Base-by-base conservation (phyloP, 92 coral and sea anemone species). In the Micromussa lordhowensis region DNA sequence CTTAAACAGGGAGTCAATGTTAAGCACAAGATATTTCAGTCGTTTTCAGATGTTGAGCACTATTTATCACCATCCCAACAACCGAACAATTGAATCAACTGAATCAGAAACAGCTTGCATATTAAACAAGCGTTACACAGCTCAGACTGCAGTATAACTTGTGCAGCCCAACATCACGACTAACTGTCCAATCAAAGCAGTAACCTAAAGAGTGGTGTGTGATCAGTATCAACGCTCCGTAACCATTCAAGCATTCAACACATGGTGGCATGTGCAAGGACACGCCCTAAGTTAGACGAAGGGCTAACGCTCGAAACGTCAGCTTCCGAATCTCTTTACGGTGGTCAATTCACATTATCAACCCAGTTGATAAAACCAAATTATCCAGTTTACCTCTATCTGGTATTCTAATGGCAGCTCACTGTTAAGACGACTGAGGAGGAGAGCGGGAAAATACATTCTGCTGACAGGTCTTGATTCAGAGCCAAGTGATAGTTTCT, bases 331-430 rank as follows among this genome's bases (percentile, higher is more conserved):
- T n/a, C n/a, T n/a, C n/a, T n/a, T n/a, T n/a, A n/a, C n/a, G n/a
- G n/a, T n/a, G n/a, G n/a, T n/a, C n/a, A n/a, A n/a, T n/a, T n/a
- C n/a, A n/a, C n/a, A n/a, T n/a, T n/a, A n/a, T n/a, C n/a, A n/a
- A n/a, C n/a, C n/a, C n/a, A n/a, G n/a, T n/a, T n/a, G n/a, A n/a
- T n/a, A n/a, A n/a, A n/a, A n/a, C n/a, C n/a, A n/a, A n/a, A n/a
- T n/a, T n/a, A n/a, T n/a, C 24, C 17, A 22, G 26, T 14, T 85
- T 44, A 96, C 99, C 96, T 98, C 99, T 48, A 90, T 86, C 75
- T 75, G 36, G 80, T 94, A 96, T 32, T 96, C 95, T 28, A 88
- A 38, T 19, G 98, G 92, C 16, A 92, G 86, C 54, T 96, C 98
- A 58, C 70, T 51, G 71, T 55, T 88, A 32, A 98, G 98, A 58